Evolutionary conservation across 2,797 vertebrate genomes (phyloP), one percentile per base, ranked within the genome.

Genomic region (Argentina silus): DNA sequence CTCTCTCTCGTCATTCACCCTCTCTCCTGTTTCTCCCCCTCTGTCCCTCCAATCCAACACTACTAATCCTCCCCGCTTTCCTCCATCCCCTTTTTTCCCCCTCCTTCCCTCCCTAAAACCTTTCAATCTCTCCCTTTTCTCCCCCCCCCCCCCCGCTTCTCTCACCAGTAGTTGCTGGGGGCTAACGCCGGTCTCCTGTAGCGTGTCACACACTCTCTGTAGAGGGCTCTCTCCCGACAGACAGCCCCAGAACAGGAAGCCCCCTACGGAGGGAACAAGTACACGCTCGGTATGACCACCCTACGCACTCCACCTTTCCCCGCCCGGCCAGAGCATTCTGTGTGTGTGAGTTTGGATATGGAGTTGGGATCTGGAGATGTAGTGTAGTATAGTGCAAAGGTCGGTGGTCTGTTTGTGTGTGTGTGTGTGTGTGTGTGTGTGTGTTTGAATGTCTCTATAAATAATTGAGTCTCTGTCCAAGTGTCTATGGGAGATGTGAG

Each of bases 241-340:
- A 88, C 96, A 96, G 51, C 94, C 96, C 97, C 98, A 98, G 83
- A 99, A 98, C 67, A 99, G 87, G 84, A 98, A 98, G 73, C 90
- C 96, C 44, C 98, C 98, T 99, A 75, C 55, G 79, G n/a, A 48
- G 23, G 75, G 11, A 73, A 86, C 7, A 85, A 70, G 70, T 70
- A 50, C 47, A 72, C 42, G 65, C 7, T 17, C 51, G 64, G 27
- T 36, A 36, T 36, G 1, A 36, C 27, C 27, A 61, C 15, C 61
- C 6, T 10, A 51, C 9, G 36, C 10, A 36, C 45, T 14, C 64
- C 42, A 17, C n/a, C 44, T 17, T 21, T 10, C 1, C 11, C 17
- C 17, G 10, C 11, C 14, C 3, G 8, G 11, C 12, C 15, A 21
- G 23, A 43, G 23, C 60, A 15, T 61, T 15, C 42, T 60, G 6